Percentiles rank a stretch among this genome's conserved stretches.
Evolutionary conservation across 2,888 invertebrate species (phyloP).

Genomic region (Volucella inanis): DNA sequence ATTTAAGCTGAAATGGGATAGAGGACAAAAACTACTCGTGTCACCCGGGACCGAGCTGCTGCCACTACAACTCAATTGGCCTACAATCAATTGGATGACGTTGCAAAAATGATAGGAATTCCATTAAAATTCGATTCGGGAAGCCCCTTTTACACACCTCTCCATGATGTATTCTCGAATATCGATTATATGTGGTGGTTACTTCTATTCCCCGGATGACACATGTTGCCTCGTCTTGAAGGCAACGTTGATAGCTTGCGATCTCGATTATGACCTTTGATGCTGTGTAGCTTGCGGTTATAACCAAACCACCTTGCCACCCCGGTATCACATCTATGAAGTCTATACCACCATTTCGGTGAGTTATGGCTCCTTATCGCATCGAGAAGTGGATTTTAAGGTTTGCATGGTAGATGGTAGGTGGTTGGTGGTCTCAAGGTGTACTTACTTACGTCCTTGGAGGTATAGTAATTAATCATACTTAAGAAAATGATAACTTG

Average conservation of each 20-base stretch:
- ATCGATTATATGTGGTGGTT: too few species aligned
- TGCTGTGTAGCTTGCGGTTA: slow-evolving; percentile 45
- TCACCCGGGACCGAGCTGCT: too few species aligned
- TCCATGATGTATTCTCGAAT: too few species aligned
- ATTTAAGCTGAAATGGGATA: too few species aligned
- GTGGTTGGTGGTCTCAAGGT: not conserved
- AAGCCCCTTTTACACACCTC: too few species aligned
- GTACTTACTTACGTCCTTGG: slow-evolving; percentile 50
- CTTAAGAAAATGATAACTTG: slow-evolving; percentile 46
- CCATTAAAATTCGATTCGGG: too few species aligned
- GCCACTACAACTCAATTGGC: too few species aligned
- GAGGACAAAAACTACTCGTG: too few species aligned
- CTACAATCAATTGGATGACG: too few species aligned
- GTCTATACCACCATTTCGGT: not conserved
- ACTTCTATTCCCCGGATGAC: too few species aligned
- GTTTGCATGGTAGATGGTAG: slow-evolving; percentile 3
- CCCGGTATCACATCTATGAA: not conserved
- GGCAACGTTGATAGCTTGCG: slow-evolving; percentile 30
- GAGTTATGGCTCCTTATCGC: slow-evolving; percentile 61
- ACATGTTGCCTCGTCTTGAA: too few species aligned
- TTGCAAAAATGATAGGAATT: not conserved
- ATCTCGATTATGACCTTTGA: slow-evolving; percentile 28
- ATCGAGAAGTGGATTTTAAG: not conserved
- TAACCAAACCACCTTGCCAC: slow-evolving; percentile 17
- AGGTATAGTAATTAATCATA: slow-evolving; percentile 68